Percentiles rank a stretch among this genome's conserved stretches.
Evolutionary conservation across 2,888 invertebrate genomes (phyloP).

Genomic region (Rhopalosiphum nymphaeae): DNA sequence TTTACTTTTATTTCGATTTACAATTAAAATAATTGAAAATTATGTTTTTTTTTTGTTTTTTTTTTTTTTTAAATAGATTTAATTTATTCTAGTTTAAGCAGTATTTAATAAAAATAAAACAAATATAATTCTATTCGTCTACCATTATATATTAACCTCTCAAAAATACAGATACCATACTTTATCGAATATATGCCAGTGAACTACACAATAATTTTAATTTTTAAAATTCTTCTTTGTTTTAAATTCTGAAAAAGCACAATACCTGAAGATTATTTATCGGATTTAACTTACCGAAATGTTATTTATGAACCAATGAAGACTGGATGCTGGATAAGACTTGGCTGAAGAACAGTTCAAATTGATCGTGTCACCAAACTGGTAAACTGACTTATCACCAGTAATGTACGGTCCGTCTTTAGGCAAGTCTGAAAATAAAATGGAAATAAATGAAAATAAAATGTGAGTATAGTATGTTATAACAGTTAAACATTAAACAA

Average conservation of each 20-base stretch:
- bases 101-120: no score
- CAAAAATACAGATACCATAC: background rate
- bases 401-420: slow-evolving; percentile 72
- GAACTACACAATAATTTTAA: background rate
- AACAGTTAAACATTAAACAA: background rate
- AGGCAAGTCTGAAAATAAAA: slow-evolving; percentile 70
- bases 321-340: slow-evolving; percentile 72
- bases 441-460: background rate
- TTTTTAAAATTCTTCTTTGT: background rate
- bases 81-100: background rate
- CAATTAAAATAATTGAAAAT: background rate
- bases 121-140: no score
- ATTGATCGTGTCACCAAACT: slow-evolving; percentile 72
- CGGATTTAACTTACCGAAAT: slow-evolving; percentile 69
- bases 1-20: background rate
- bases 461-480: background rate
- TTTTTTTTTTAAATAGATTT: background rate
- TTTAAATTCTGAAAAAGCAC: background rate
- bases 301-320: slow-evolving; percentile 74
- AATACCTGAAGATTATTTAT: background rate
- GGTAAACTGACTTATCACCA: slow-evolving; percentile 72
- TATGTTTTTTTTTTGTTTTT: background rate
- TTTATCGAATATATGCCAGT: background rate
- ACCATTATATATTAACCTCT: background rate
- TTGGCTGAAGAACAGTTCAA: slow-evolving; percentile 73